phyloP scores from a whole-genome alignment of 2,888 invertebrate species.

The Orthosia gracilis region DNA sequence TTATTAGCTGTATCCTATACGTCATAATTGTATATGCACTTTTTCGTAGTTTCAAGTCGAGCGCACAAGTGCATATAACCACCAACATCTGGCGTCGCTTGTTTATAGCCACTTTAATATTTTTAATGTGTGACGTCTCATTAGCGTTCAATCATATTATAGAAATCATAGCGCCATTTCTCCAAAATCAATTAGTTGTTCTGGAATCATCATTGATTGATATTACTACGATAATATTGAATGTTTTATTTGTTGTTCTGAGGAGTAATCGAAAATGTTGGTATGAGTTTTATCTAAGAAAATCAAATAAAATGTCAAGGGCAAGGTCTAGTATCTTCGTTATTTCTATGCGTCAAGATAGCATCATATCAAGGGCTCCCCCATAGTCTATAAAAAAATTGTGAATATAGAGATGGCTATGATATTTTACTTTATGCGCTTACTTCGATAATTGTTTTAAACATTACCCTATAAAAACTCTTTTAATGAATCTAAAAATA shows the following conservation, averaged over 20 bases:
- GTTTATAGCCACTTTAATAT: conserved; percentile 5
- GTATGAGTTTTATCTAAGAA: background rate
- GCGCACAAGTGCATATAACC: background rate
- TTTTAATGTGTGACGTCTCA: conserved; percentile 1
- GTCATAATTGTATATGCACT: background rate
- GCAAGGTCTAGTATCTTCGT: background rate
- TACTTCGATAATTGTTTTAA: too few relatives aligned
- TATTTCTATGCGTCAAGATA: background rate
- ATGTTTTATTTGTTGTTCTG: background rate
- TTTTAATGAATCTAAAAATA: too few relatives aligned
- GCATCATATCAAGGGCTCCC: background rate
- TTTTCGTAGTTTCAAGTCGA: background rate
- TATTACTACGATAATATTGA: background rate
- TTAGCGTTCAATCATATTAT: background rate
- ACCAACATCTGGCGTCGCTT: background rate
- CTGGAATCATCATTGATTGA: background rate
- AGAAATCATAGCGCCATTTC: background rate
- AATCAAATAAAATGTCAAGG: background rate
- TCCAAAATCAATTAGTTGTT: background rate
- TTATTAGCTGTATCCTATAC: conserved; percentile 6
- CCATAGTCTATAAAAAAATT: background rate
- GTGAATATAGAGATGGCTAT: too few relatives aligned
- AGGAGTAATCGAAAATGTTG: conserved; percentile 4
- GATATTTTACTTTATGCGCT: too few relatives aligned
- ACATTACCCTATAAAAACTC: too few relatives aligned